phyloP scores from a whole-genome alignment of 2,113 vertebrate genomes.

The Cacatua alba region DNA sequence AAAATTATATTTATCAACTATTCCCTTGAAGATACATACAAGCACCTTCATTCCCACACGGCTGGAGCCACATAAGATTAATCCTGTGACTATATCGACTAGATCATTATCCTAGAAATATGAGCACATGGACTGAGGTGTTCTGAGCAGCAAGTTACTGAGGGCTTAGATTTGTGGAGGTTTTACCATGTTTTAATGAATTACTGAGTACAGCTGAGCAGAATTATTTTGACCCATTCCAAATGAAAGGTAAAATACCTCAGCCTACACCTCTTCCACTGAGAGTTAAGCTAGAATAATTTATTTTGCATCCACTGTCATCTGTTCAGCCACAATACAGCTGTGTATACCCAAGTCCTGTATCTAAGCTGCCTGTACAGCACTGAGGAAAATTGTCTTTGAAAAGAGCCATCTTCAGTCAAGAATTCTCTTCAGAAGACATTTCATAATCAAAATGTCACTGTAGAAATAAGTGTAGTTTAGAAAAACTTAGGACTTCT shows the following conservation, averaged over 20 bases:
- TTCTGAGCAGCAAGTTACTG: background rate
- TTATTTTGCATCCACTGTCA: background rate
- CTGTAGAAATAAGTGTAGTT: background rate
- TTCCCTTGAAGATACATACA: background rate
- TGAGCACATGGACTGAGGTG: background rate
- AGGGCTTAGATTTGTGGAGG: background rate
- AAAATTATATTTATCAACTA: background rate
- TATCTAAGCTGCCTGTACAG: background rate
- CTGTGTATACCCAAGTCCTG: background rate
- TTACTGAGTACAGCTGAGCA: background rate
- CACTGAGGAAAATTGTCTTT: background rate
- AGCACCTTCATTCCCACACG: background rate
- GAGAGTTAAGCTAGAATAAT: background rate
- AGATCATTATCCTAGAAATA: background rate
- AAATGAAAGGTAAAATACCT: background rate
- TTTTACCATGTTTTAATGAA: background rate
- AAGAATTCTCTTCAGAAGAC: background rate
- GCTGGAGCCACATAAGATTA: background rate
- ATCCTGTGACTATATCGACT: background rate
- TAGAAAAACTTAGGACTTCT: background rate
- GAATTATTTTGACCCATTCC: background rate
- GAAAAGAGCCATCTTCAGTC: background rate
- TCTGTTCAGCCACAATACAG: background rate
- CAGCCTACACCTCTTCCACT: background rate
- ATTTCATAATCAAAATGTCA: background rate